Conservation (phyloP, 2,888 invertebrate species). For the Xestia sexstrigata region DNA sequence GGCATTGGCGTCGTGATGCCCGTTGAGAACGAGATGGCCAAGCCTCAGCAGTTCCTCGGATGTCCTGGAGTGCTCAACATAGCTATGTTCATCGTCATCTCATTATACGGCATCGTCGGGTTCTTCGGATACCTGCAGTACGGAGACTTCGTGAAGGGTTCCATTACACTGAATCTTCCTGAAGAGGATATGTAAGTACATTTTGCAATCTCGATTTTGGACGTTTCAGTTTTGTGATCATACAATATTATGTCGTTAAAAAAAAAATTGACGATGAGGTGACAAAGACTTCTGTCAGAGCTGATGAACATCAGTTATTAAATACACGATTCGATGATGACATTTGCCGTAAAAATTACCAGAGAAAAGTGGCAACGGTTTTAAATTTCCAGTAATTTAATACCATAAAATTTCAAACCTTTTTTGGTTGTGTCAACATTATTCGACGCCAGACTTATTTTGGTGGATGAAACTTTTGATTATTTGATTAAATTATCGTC, state of each 20-base stretch:
- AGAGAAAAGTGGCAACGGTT: not conserved
- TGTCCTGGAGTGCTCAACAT: slow-evolving; percentile 96
- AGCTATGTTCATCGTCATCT: slow-evolving; percentile 95
- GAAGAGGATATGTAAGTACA: slow-evolving; percentile 91
- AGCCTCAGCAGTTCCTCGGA: slow-evolving; percentile 94
- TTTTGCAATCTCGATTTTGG: not conserved
- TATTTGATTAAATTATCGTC: not conserved
- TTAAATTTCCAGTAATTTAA: not conserved
- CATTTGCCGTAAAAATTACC: not conserved
- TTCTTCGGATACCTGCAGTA: slow-evolving; percentile 97
- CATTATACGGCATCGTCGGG: slow-evolving; percentile 95
- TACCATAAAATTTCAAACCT: not conserved
- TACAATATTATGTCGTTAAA: too few species aligned
- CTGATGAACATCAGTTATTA: not conserved
- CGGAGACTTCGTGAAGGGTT: slow-evolving; percentile 93
- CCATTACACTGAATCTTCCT: slow-evolving; percentile 96
- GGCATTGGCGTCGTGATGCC: slow-evolving; percentile 98
- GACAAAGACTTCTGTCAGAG: not conserved
- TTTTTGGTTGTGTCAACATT: not conserved
- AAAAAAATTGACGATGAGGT: too few species aligned
- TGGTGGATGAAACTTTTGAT: not conserved
- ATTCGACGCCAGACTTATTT: not conserved
- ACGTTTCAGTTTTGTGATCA: not conserved
- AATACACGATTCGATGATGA: not conserved
- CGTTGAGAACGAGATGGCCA: slow-evolving; percentile 97